phyloP scores from a whole-genome alignment of 2,888 invertebrate species.

The Melanostoma scalare region DNA sequence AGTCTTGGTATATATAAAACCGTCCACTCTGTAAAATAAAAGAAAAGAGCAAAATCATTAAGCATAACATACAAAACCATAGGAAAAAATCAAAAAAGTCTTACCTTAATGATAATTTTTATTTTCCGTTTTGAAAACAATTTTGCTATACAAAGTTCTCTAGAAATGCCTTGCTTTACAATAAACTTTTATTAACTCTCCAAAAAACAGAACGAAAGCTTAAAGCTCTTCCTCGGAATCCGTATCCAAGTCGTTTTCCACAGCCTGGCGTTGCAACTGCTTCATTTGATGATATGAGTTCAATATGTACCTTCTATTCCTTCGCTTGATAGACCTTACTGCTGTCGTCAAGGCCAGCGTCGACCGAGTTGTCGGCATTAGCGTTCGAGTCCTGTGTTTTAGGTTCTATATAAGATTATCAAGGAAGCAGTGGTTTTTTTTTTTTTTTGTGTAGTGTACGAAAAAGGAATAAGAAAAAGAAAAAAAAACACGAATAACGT shows the following conservation, averaged over 20 bases:
- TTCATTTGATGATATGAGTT: slow-evolving; percentile 58
- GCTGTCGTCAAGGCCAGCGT: slow-evolving; percentile 73
- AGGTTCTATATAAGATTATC: slow-evolving; percentile 77
- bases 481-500: slow-evolving; percentile 60
- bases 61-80: background rate
- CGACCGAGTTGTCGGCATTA: slow-evolving; percentile 70
- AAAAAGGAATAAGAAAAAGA: slow-evolving; percentile 64
- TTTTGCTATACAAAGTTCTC: slow-evolving; percentile 32
- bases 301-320: slow-evolving; percentile 55
- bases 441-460: slow-evolving; percentile 37
- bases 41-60: background rate
- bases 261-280: slow-evolving; percentile 34
- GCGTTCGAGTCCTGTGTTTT: slow-evolving; percentile 78
- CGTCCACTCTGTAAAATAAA: slow-evolving; percentile 45
- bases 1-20: slow-evolving; percentile 61
- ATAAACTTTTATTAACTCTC: background rate
- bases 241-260: slow-evolving; percentile 36
- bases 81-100: background rate
- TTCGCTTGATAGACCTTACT: slow-evolving; percentile 71
- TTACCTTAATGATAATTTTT: slow-evolving; percentile 19
- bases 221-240: slow-evolving; percentile 50
- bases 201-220: background rate
- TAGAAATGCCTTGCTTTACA: slow-evolving; percentile 14
- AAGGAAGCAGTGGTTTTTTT: slow-evolving; percentile 60
- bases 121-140: slow-evolving; percentile 25